Percentiles rank a stretch among this genome's conserved stretches.
phyloP scores from a whole-genome alignment of 2,113 vertebrate species.

The Alouatta palliata region DNA sequence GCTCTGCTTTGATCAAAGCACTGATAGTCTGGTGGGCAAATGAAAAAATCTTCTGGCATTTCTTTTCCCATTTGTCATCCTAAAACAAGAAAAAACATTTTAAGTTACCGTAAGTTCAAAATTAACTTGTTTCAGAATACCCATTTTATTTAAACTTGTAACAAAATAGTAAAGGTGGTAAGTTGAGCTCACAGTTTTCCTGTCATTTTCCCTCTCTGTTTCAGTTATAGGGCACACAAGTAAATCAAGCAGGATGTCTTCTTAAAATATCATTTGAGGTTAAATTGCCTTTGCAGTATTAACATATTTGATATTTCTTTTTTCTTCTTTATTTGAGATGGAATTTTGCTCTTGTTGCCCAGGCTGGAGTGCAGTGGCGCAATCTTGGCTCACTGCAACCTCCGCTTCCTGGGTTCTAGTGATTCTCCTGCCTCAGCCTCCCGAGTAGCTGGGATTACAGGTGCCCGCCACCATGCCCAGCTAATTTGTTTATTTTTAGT shows the following conservation, averaged over 20 bases:
- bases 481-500: too few species aligned
- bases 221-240: neutral
- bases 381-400: too few species aligned
- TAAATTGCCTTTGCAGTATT: neutral
- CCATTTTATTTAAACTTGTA: neutral
- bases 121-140: neutral
- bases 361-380: too few species aligned
- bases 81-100: slow-evolving; percentile 69
- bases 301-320: neutral
- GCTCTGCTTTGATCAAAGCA: slow-evolving; percentile 97
- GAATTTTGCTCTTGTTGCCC: too few species aligned
- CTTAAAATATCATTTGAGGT: neutral
- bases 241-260: neutral
- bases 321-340: neutral
- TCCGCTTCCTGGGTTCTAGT: too few species aligned
- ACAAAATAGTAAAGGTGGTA: neutral
- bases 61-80: slow-evolving; percentile 99
- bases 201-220: neutral
- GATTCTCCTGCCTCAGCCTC: too few species aligned
- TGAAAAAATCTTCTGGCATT: slow-evolving; percentile 99
- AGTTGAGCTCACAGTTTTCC: neutral
- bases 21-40: slow-evolving; percentile 99
- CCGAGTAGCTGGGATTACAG: too few species aligned
- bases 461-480: too few species aligned
- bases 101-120: neutral